A percentile compares a stretch with the other conserved stretches of the same genome.
Conservation (phyloP, 2,113 vertebrate genomes). For the Silurus glanis region DNA sequence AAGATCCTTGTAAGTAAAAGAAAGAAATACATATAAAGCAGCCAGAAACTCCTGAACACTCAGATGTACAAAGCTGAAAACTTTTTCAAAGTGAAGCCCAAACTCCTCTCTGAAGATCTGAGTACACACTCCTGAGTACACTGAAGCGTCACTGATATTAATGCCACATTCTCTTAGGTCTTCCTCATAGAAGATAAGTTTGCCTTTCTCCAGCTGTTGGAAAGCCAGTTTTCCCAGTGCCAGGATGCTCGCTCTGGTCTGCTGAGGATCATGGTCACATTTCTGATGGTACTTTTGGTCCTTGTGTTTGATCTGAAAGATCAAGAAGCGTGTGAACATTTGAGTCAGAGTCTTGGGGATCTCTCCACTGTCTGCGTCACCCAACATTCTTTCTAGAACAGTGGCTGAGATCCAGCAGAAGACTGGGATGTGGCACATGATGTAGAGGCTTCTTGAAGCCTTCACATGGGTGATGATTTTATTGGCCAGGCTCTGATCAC, state of each 20-base stretch:
- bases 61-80: background rate
- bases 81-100: background rate
- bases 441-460: background rate
- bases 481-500: background rate
- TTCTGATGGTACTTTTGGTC: too few relatives aligned
- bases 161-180: background rate
- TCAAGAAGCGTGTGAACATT: too few relatives aligned
- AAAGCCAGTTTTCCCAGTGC: too few relatives aligned
- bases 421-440: background rate
- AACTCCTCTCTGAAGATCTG: background rate
- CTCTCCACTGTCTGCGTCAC: too few relatives aligned
- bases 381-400: background rate
- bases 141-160: background rate
- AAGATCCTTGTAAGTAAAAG: background rate
- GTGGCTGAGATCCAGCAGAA: background rate
- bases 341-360: too few relatives aligned
- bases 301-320: too few relatives aligned
- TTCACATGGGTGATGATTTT: background rate
- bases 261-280: too few relatives aligned
- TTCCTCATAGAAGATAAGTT: background rate
- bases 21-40: background rate
- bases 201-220: background rate
- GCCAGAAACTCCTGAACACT: slow-evolving; percentile 3
- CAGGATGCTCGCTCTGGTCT: too few relatives aligned
- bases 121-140: background rate